Evolutionary conservation across 2,113 vertebrate genomes (phyloP), one percentile per base, ranked within the genome.

Genomic region (Cisticola juncidis): DNA sequence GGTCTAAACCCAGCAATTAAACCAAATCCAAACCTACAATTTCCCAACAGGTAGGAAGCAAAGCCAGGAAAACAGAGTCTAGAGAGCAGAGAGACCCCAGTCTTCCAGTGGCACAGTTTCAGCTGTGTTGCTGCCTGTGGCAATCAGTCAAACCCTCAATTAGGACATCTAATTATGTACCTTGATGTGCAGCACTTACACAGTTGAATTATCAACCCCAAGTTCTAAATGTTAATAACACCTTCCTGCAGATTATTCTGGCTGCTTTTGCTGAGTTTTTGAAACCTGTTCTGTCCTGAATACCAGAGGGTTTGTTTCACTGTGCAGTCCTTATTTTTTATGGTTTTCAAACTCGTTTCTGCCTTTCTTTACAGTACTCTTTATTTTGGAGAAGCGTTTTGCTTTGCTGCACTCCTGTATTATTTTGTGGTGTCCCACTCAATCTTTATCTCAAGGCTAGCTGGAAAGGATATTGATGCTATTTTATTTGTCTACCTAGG

Each of bases 181-280:
- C 68, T 66, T 73, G 47, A 83, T 61, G 58, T 51, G 51, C 60
- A 70, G 42, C 31, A 48, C 40, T 94, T 42, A 45, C 2, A 9
- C 31, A 71, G 48, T 22, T 36, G 79, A 88, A 83, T 57, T 83
- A 73, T 16, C 40, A 88, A 5, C 47, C 28, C 6, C 24, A n/a
- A 71, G 7, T 82, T 94, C 79, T 86, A 80, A 85, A 91, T 80
- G 79, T 76, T 81, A 94, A 77, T 66, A 77, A 48, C 51, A 92
- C 31, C 47, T 93, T 93, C 53, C 35, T 47, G 51, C 24, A 56
- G 48, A 53, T 86, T 81, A 57, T 31, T 53, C 29, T 9, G 56
- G 6, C 5, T 79, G 70, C n/a, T 78, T 70, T 66, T 40, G 60
- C 50, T 74, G 35, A 36, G 19, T 18, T 80, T 80, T 45, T 60